These are phyloP conservation scores for Hypolimnas misippus DNA, from an alignment of 2,888 invertebrate species.

Conservation along the genomic window DNA sequence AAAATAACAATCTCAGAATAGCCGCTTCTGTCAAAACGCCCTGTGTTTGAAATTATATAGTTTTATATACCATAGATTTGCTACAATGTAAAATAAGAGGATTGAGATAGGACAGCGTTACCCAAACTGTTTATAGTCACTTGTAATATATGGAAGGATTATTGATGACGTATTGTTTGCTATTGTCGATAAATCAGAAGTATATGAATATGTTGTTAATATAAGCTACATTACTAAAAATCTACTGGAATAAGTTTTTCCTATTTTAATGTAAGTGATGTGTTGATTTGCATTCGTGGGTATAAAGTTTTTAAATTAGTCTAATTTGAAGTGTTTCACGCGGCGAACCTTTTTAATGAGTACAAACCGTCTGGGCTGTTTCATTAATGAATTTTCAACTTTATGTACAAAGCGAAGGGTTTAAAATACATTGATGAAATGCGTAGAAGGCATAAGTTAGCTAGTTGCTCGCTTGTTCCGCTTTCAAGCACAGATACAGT, in stretches of 20 bases:
- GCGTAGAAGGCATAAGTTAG: conserved; percentile 34
- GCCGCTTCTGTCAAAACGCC: conserved; percentile 39
- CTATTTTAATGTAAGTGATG: conserved; percentile 37
- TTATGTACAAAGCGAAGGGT: conserved; percentile 16
- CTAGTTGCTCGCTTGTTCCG: conserved; percentile 33
- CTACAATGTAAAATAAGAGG: conserved; percentile 44
- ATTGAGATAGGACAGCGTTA: conserved; percentile 41
- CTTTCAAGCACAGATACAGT: conserved; percentile 32
- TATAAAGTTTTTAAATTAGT: conserved; percentile 38
- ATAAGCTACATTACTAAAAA: conserved; percentile 33
- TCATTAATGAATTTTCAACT: conserved; percentile 27
- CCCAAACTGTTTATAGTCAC: conserved; percentile 43
- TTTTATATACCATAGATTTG: conserved; percentile 46
- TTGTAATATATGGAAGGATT: conserved; percentile 44
- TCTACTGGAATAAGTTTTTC: conserved; percentile 39
- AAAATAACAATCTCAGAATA: conserved; percentile 40
- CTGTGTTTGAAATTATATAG: conserved; percentile 43
- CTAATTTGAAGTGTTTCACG: conserved; percentile 33
- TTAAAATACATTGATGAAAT: conserved; percentile 26
- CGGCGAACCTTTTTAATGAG: conserved; percentile 38
- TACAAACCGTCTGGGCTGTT: conserved; percentile 36
- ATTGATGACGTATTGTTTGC: conserved; percentile 32
- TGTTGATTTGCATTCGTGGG: conserved; percentile 30
- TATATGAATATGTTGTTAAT: conserved; percentile 35
- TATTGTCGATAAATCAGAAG: conserved; percentile 26